A percentile compares a stretch with the other conserved stretches of the same genome.
Evolutionary conservation across 2,797 vertebrate species (phyloP).

Genomic region (Helicolenus hilgendorfi): DNA sequence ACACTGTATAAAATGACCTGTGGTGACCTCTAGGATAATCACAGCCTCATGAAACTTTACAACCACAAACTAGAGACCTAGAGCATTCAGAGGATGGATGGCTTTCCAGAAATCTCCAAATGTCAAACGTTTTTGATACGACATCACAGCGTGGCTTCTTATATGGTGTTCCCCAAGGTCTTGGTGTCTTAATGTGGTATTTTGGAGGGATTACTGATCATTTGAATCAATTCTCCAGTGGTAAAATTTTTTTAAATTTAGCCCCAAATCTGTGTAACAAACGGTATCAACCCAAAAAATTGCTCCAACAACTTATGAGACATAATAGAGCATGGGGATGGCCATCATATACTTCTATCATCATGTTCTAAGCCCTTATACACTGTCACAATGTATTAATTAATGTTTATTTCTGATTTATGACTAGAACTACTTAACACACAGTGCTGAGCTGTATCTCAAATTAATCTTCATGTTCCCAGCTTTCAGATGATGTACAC

Average conservation of each 20-base stretch:
- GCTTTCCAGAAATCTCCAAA: too few species aligned
- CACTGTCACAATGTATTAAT: neutral
- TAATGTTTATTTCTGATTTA: neutral
- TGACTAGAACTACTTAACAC: neutral
- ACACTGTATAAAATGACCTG: too few species aligned
- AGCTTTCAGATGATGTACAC: too few species aligned
- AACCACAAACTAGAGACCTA: too few species aligned
- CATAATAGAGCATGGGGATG: neutral
- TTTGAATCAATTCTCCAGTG: neutral
- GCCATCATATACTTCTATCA: neutral
- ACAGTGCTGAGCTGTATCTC: neutral
- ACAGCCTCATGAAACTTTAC: accelerated
- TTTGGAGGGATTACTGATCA: neutral
- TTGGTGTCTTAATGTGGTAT: neutral
- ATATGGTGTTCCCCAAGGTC: too few species aligned
- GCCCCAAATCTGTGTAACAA: neutral
- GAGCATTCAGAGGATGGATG: accelerated
- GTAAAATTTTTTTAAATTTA: neutral
- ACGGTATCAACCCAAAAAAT: neutral
- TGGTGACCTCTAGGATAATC: too few species aligned
- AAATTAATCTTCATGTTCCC: too few species aligned
- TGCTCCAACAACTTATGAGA: neutral
- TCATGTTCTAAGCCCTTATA: neutral
- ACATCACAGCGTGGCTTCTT: too few species aligned
- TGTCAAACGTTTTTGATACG: too few species aligned